phyloP scores from a whole-genome alignment of 1,140 invertebrate genomes.

The Drosophila ohnishii region DNA sequence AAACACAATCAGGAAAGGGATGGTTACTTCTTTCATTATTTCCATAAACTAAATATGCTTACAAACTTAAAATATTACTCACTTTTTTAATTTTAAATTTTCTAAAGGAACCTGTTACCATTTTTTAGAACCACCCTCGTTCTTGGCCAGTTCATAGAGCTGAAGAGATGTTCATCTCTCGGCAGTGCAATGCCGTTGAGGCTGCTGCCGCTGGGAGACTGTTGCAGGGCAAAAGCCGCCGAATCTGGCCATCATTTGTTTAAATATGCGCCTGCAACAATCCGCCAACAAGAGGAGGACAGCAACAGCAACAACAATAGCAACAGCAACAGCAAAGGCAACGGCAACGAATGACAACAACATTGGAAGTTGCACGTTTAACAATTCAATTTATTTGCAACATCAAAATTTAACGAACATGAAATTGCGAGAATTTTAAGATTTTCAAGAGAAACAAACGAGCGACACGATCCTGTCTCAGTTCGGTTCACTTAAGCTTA shows the following conservation, averaged over 20 bases:
- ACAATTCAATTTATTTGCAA: constrained; percentile 83
- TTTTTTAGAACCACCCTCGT: constrained; percentile 1
- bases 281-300: constrained; percentile 37
- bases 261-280: constrained; percentile 82
- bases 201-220: constrained; percentile 21
- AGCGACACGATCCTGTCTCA: constrained; percentile 82
- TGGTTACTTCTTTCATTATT: not conserved
- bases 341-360: constrained; percentile 55
- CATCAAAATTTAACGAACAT: constrained; percentile 83
- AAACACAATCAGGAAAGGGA: not conserved
- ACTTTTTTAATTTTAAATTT: too few relatives aligned
- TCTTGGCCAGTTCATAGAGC: constrained; percentile 45
- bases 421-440: constrained; percentile 83
- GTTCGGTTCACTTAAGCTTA: constrained; percentile 38
- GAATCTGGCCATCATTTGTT: constrained; percentile 83
- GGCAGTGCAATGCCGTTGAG: constrained; percentile 44
- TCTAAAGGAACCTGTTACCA: not conserved
- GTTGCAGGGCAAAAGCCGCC: constrained; percentile 57
- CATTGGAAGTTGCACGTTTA: constrained; percentile 82
- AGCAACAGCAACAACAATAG: constrained; percentile 34
- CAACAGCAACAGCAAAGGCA: constrained; percentile 12
- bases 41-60: not conserved
- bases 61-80: not conserved
- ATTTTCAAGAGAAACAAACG: constrained; percentile 83
- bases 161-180: constrained; percentile 60